Evolutionary conservation across 2,888 invertebrate genomes (phyloP).

Genomic region (Neoascia interrupta): DNA sequence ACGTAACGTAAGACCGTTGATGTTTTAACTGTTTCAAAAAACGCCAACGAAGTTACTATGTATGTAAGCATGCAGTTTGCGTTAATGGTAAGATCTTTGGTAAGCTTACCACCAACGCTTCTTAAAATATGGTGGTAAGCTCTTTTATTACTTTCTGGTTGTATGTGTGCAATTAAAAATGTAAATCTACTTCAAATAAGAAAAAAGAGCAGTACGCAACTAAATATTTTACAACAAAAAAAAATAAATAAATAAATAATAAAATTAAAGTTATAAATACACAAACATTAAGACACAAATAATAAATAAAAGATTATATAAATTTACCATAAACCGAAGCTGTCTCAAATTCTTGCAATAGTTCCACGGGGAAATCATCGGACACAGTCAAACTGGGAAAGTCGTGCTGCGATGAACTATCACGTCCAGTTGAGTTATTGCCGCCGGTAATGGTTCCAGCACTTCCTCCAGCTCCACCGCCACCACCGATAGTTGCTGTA

Average conservation of each 20-base stretch:
- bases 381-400: slow-evolving; percentile 80
- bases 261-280: slow-evolving; percentile 21
- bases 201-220: slow-evolving; percentile 4
- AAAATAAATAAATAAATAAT: slow-evolving; percentile 9
- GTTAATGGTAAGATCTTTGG: no score
- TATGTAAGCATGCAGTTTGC: no score
- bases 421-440: slow-evolving; percentile 73
- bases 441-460: slow-evolving; percentile 57
- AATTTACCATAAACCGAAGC: slow-evolving; percentile 79
- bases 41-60: no score
- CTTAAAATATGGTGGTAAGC: no score
- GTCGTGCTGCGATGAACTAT: slow-evolving; percentile 78
- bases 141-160: no score
- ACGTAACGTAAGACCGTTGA: no score
- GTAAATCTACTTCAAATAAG: slow-evolving; percentile 11
- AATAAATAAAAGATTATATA: slow-evolving; percentile 50
- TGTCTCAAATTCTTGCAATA: slow-evolving; percentile 78
- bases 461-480: slow-evolving; percentile 64
- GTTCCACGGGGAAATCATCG: slow-evolving; percentile 79
- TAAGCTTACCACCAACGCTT: no score
- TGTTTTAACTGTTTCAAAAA: no score
- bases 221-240: slow-evolving; percentile 23
- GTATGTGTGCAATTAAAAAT: slow-evolving; percentile 46
- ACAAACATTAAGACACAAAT: slow-evolving; percentile 31
- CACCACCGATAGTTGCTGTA: slow-evolving; percentile 75